Evolutionary conservation across 2,113 vertebrate species (phyloP), one percentile per base, ranked within the genome.

Genomic region (Triplophysa siluroides): DNA sequence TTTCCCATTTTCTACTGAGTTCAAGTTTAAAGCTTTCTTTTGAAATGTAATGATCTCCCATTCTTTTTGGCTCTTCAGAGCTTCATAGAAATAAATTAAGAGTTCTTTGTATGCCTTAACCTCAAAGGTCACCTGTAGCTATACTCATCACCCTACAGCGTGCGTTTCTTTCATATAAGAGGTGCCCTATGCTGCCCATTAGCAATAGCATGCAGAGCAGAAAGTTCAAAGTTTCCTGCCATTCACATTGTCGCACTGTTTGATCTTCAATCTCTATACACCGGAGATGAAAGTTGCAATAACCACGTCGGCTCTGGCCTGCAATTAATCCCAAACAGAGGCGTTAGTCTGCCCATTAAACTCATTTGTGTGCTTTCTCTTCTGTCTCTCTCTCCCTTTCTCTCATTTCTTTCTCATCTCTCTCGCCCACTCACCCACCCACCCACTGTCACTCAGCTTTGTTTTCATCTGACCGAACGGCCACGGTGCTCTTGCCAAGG

Each of bases 401-500:
- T 26, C 43, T 64, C 58, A 7, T 70, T 76, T 81, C 23, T 21
- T 74, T 43, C 64, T 56, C 58, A 80, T 63, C 61, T 81, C 76
- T 68, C 84, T 77, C 69, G 47, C 76, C 66, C 66, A 47, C 76
- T 64, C 66, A 84, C 71, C 64, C 66, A 47, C 76, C 66, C 66
- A 84, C 71, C 64, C 38, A 26, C n/a, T 61, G 29, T 68, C 45
- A 63, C 29, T 64, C 67, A 84, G 80, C 54, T 65, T 66, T 65
- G 78, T 85, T 91, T 86, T 85, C 80, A 86, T 88, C 86, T 88
- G 4, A 80, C 85, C 78, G 85, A 85, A 81, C 85, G 75, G 78
- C 29, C 52, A 79, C 81, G 61, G 11, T 67, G 73, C 41, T 74
- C 80, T 88, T 86, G 82, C 88, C 85, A 87, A 84, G 83, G 70